A percentile compares a stretch with the other conserved stretches of the same genome.
Evolutionary conservation across 2,888 invertebrate species (phyloP).

Genomic region (Stenichneumon culpator): DNA sequence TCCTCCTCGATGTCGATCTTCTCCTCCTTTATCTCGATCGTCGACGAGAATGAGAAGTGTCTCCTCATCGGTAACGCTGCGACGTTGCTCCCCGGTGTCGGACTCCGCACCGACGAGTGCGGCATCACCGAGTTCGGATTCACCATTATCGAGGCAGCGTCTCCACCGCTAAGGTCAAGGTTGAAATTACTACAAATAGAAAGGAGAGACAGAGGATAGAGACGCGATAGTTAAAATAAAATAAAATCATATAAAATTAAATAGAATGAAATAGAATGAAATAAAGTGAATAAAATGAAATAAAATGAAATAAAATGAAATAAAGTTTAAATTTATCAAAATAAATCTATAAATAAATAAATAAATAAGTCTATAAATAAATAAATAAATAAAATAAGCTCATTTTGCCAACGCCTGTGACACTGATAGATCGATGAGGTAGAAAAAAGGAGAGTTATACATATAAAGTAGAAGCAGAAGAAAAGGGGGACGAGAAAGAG

Average conservation of each 20-base stretch:
- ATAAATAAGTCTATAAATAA: too few relatives aligned
- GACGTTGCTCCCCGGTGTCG: slow-evolving; percentile 62
- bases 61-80: slow-evolving; percentile 69
- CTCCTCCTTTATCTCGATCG: slow-evolving; percentile 76
- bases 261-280: not conserved
- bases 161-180: slow-evolving; percentile 90
- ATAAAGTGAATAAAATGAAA: not conserved
- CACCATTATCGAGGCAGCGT: slow-evolving; percentile 93
- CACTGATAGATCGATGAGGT: too few relatives aligned
- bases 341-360: too few relatives aligned
- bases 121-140: slow-evolving; percentile 97
- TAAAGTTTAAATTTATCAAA: too few relatives aligned
- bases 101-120: slow-evolving; percentile 86
- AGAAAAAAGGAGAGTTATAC: not conserved
- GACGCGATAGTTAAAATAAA: slow-evolving; percentile 12
- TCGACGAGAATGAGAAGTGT: slow-evolving; percentile 77
- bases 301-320: slow-evolving; percentile 10
- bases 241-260: not conserved
- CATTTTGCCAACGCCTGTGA: too few relatives aligned
- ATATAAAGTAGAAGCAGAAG: not conserved
- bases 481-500: slow-evolving; percentile 1
- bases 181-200: slow-evolving; percentile 86
- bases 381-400: too few relatives aligned
- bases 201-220: slow-evolving; percentile 45
- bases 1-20: slow-evolving; percentile 77